Base-by-base conservation (phyloP, 2,113 vertebrate genomes). In the Sylvia atricapilla region DNA sequence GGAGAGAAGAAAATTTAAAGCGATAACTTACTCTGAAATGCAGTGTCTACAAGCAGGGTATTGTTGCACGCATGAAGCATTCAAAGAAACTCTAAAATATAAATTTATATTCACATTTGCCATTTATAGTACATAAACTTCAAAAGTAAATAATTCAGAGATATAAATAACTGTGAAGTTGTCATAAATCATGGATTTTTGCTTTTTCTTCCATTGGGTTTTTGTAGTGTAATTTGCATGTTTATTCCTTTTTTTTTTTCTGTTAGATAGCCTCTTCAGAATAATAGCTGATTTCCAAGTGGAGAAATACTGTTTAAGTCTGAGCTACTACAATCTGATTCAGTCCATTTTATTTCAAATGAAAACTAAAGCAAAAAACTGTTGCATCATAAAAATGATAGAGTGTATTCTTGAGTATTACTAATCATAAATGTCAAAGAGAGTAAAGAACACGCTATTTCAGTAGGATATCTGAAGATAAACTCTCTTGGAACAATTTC, bases 341-440 rank as follows among this genome's bases (percentile, higher is more conserved):
- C 37, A 50, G 20, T 46, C 59, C 18, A 80, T 83, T 86, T 94
- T 89, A 8, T 74, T 93, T 93, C 37, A 81, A 90, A 90, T 60
- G 37, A 90, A 94, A 96, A 92, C 37, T 74, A 84, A 41, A 67
- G 58, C 43, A 90, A 59, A 91, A 84, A 84, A 87, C 12, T 75
- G 19, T 25, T 82, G 19, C 23, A 79, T 76, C 19, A 64, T 93
- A 84, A 85, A 87, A 85, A 63, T 55, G n/a, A 87, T 49, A 53
- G 37, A 75, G 6, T 33, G 11, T 72, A 37, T 80, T 77, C 20
- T 19, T 66, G 33, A 66, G 31, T 79, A 68, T 46, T 88, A 66
- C 33, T 92, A 93, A 86, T 70, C 63, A 77, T 86, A 88, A 88
- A 86, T 35, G 74, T 50, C 62, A 93, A 41, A 69, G 3, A 78